Evolutionary conservation across 2,888 invertebrate genomes (phyloP), one percentile per base, ranked within the genome.

Genomic region (Nephrocerus scutellatus): DNA sequence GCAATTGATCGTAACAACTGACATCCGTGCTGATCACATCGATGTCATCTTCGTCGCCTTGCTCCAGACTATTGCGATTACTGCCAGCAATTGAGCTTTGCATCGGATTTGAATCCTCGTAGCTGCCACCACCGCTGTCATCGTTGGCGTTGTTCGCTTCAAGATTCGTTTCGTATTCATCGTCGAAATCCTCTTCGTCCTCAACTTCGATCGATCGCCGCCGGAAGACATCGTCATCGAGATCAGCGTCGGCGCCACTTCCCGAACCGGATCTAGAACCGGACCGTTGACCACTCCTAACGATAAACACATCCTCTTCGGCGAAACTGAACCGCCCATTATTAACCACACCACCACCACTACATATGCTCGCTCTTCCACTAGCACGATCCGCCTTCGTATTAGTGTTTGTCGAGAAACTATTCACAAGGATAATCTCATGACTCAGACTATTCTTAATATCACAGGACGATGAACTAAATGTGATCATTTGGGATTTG

Each of bases 1-100:
- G 50, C 15, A 66, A 46, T 39, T 67, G 66, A 47, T 66, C 66
- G 38, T 66, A 66, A 48, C 66, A 66, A 49, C 66, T 66, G 34
- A 63, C 66, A 55, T 66, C 66, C 15, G 66, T 66, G 51, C 66
- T 66, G 7, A 66, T 66, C 10, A 66, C 66, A 52, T 66, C 66
- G 38, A 65, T 62, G 36, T 66, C 66, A 33, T 66, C 66, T 39
- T 66, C 66, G 33, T 66, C 66, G 26, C 66, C 66, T 46, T 66
- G 67, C 41, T 66, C 66, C 37, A 66, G 49, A 36, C 67, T 67
- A 36, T 66, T 66, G 6, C 66, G 59, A 51, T 67, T 66, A 49
- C 67, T 66, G 45, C 64, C 64, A 3, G 60, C 64, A 9, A 62
- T 53, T 4, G 65, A 65, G 30, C 63, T 63, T 50, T 66, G 66